Evolutionary conservation across 2,888 invertebrate species (phyloP).

Genomic region (Andrena camellia): DNA sequence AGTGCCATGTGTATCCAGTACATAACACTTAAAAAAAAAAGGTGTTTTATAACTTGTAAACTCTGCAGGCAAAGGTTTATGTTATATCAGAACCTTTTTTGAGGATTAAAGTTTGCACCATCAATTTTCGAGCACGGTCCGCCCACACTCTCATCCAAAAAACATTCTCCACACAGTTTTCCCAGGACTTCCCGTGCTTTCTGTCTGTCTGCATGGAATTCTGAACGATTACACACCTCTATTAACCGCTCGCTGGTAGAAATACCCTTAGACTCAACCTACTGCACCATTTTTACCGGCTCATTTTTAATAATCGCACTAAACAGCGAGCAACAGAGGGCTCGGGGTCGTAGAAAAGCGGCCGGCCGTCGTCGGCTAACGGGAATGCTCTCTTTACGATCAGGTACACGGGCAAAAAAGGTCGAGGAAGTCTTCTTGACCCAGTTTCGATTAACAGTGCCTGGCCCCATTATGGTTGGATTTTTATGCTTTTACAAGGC

Average conservation of each 20-base stretch:
- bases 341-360: neutral
- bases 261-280: neutral
- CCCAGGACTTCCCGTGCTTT: neutral
- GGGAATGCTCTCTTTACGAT: conserved; percentile 37
- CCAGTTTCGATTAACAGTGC: conserved; percentile 60
- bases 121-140: neutral
- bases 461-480: conserved; percentile 41
- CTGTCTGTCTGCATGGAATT: neutral
- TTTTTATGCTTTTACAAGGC: conserved; percentile 78
- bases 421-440: conserved; percentile 38
- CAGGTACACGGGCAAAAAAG: conserved; percentile 32
- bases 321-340: neutral
- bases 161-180: neutral
- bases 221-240: neutral
- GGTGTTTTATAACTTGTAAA: too few relatives aligned
- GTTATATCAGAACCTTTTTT: too few relatives aligned
- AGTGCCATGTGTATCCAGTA: too few relatives aligned
- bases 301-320: conserved; percentile 9
- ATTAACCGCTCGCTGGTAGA: neutral
- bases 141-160: neutral
- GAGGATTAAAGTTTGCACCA: neutral
- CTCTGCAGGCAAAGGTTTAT: too few relatives aligned
- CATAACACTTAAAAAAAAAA: too few relatives aligned
- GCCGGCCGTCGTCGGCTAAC: conserved; percentile 1
- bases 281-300: neutral